Percentiles rank a stretch among this genome's conserved stretches.
These are phyloP conservation scores for Petrocephalus sullivani DNA, from an alignment of 2,797 vertebrate species.

Conservation along the genomic window DNA sequence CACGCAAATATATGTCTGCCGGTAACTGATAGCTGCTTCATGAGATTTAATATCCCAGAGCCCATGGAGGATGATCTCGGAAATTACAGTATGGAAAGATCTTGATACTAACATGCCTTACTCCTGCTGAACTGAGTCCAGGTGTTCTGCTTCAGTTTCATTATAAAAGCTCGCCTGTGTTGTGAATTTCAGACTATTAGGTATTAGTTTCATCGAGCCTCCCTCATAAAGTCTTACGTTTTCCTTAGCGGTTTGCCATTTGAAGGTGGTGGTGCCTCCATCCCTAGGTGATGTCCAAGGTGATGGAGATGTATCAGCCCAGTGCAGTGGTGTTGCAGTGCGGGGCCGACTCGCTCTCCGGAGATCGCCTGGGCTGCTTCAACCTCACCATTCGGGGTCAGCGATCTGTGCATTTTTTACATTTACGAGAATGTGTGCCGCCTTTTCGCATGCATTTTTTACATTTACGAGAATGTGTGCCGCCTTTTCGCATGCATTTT, in stretches of 20 bases:
- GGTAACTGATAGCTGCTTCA: neutral
- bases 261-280: neutral
- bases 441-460: neutral
- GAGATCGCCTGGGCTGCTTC: conserved; percentile 77
- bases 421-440: neutral
- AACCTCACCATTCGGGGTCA: conserved; percentile 80
- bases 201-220: neutral
- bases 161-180: neutral
- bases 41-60: neutral
- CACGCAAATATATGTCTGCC: neutral
- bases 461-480: neutral
- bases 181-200: neutral
- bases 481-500: neutral
- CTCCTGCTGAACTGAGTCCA: neutral
- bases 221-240: neutral
- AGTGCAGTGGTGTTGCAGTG: conserved; percentile 78
- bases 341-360: conserved; percentile 76
- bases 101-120: neutral
- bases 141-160: neutral
- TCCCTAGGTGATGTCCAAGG: conserved; percentile 75
- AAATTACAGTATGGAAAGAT: neutral
- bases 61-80: neutral
- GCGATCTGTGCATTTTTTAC: neutral
- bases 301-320: conserved; percentile 83
- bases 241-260: neutral